Conservation (phyloP, 2,797 vertebrate genomes). For the Premnoplex brunnescens region DNA sequence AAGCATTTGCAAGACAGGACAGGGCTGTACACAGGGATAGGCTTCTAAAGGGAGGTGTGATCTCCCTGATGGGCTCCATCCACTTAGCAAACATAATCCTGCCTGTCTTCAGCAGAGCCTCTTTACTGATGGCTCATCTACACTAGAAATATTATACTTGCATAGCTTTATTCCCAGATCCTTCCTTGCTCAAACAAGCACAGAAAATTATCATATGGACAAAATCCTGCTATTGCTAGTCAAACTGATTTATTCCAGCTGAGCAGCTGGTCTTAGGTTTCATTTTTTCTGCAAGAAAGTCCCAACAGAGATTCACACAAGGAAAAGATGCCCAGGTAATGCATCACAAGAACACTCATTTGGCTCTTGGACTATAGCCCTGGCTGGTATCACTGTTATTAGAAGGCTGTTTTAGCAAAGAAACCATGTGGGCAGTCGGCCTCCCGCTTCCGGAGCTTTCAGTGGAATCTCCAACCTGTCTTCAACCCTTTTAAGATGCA, state of each 20-base stretch:
- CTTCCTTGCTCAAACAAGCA: neutral
- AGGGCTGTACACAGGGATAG: neutral
- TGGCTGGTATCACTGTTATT: neutral
- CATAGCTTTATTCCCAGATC: neutral
- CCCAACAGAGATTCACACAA: neutral
- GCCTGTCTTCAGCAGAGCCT: neutral
- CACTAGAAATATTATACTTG: neutral
- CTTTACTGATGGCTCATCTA: neutral
- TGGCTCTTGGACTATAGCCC: rapidly evolving
- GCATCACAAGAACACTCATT: neutral
- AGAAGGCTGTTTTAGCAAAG: neutral
- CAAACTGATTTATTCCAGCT: neutral
- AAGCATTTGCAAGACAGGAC: neutral
- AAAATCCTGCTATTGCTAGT: neutral
- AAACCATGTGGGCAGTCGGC: neutral
- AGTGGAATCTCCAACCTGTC: neutral
- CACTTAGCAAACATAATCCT: neutral
- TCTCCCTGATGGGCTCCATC: neutral
- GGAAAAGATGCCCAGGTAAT: neutral
- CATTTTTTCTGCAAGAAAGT: neutral
- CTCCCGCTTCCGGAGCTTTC: neutral
- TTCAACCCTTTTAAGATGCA: neutral
- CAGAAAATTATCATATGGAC: neutral
- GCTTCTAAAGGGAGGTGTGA: neutral
- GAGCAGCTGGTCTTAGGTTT: neutral